Evolutionary conservation across 1,140 invertebrate genomes (phyloP), one percentile per base, ranked within the genome.

Genomic region (Semibalanus balanoides): DNA sequence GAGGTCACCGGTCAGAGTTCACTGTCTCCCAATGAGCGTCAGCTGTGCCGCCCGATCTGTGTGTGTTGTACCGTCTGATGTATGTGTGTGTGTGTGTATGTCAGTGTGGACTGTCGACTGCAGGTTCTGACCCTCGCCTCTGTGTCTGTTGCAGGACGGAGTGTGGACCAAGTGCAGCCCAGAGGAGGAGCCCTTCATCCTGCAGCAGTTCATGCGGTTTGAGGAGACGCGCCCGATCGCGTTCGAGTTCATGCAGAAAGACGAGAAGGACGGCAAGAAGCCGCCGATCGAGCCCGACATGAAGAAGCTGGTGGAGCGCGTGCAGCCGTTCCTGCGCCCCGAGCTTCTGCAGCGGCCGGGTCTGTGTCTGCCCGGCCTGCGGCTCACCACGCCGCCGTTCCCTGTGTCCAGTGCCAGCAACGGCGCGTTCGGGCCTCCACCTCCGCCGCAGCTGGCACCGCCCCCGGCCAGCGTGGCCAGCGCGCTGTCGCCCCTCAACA

Each of bases 151-250:
- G 70, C 83, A 87, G 86, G 86, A 87, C 78, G 80, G 82, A 14
- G 88, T 90, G 85, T 94, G 92, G 92, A 90, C 88, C 79, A 89
- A 93, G 82, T 90, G 91, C 81, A 91, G 88, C 80, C 87, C 90
- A 82, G 92, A 93, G 83, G 92, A 94, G 85, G 93, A 94, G 84
- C 89, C 91, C 80, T 86, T 93, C 80, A 91, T 94, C 74, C 85
- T 94, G 74, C 92, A 93, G 84, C 92, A 94, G 86, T 94, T 94
- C 85, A 87, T 94, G 75, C 86, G 91, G 79, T 94, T 93, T 83
- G 90, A 89, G 75, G 91, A 93, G 85, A 94, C 92, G 76, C 88
- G 91, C 83, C 88, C 89, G 74, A 90, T 93, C 81, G 91, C 92
- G 78, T 90, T 92, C 82, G 90, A 92, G 82, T 86, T 93, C 79